Evolutionary conservation across 2,113 vertebrate species (phyloP).

Genomic region (Thermophis baileyi): DNA sequence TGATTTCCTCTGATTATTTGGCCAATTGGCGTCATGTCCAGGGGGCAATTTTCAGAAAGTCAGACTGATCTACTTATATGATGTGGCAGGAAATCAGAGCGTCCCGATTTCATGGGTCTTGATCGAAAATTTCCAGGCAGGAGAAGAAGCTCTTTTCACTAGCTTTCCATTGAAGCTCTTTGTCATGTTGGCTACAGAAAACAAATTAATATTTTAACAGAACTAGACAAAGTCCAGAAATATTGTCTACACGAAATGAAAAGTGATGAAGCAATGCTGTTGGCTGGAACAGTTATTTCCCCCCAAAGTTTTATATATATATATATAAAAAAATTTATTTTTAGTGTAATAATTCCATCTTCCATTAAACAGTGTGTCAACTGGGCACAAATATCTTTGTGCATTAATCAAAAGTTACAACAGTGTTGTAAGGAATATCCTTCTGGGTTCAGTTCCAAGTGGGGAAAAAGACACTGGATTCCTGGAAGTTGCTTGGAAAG

Average conservation of each 20-base stretch:
- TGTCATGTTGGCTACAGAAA: not conserved
- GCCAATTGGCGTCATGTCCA: not conserved
- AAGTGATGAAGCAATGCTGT: not conserved
- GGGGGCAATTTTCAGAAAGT: not conserved
- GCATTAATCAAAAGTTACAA: no score
- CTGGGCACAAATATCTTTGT: no score
- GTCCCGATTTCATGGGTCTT: not conserved
- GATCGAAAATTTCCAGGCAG: not conserved
- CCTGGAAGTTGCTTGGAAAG: no score
- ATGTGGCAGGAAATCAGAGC: not conserved
- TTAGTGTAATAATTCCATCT: no score
- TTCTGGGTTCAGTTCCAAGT: no score
- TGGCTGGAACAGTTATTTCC: not conserved
- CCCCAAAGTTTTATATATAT: no score
- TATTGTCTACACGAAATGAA: not conserved
- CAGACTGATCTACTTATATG: not conserved
- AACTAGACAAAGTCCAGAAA: not conserved
- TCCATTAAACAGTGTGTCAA: no score
- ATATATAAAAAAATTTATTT: no score
- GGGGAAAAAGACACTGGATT: no score
- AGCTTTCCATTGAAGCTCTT: not conserved
- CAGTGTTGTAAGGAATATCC: no score
- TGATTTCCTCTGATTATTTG: not conserved
- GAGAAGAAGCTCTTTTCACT: not conserved
- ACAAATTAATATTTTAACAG: not conserved